Percentiles rank a stretch among this genome's conserved stretches.
phyloP scores from a whole-genome alignment of 1,140 invertebrate species.

The Teleopsis dalmanni region DNA sequence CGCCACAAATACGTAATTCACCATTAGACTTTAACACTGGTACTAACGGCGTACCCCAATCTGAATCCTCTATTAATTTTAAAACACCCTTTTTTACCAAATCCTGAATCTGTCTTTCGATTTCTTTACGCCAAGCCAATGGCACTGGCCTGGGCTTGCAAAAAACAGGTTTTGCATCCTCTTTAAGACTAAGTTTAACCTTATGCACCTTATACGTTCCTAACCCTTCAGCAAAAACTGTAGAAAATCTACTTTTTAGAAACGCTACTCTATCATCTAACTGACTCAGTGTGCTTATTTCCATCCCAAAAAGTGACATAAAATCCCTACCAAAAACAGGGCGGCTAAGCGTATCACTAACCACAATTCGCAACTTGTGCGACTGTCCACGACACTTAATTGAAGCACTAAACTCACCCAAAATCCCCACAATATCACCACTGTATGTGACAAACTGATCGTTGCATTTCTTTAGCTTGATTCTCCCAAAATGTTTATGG shows the following conservation, averaged over 20 bases:
- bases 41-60: too few species aligned
- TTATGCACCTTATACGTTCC: too few species aligned
- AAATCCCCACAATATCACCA: constrained; percentile 7
- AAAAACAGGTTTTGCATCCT: too few species aligned
- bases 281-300: constrained; percentile 11
- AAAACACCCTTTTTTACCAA: too few species aligned
- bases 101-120: too few species aligned
- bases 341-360: not conserved
- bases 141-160: too few species aligned
- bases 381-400: constrained; percentile 3
- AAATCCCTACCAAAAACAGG: constrained; percentile 8
- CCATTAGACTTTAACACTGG: too few species aligned
- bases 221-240: too few species aligned
- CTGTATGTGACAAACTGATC: constrained; percentile 6
- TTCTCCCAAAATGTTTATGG: not conserved
- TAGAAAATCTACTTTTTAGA: constrained; percentile 7
- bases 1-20: too few species aligned
- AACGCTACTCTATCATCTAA: not conserved
- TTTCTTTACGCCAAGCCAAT: too few species aligned
- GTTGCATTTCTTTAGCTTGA: not conserved
- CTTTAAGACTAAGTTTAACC: too few species aligned
- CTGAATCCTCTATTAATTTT: too few species aligned
- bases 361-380: constrained; percentile 2
- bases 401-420: constrained; percentile 2
- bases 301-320: constrained; percentile 6